Conservation (phyloP, 2,113 vertebrate genomes). For the Macrotus californicus region DNA sequence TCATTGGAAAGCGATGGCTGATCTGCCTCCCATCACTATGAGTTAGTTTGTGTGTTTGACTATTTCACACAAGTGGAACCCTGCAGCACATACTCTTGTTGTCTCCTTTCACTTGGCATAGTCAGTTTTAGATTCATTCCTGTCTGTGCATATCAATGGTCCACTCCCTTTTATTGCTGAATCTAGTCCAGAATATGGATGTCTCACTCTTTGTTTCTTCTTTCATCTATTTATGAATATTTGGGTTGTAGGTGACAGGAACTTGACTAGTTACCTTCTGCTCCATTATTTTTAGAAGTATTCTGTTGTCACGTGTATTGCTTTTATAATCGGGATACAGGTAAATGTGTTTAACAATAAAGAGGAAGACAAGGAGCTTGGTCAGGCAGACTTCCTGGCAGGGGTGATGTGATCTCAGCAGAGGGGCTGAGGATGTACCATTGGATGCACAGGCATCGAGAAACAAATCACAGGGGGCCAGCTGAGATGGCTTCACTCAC, state of each 20-base stretch:
- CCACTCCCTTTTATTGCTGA: neutral
- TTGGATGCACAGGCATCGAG: fast-evolving
- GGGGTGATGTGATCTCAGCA: neutral
- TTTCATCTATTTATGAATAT: neutral
- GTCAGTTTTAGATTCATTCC: neutral
- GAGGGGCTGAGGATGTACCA: neutral
- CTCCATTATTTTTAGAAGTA: neutral
- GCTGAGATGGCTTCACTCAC: neutral
- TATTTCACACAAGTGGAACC: neutral
- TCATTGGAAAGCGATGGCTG: neutral
- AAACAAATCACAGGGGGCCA: neutral
- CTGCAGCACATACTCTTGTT: fast-evolving
- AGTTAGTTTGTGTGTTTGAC: neutral
- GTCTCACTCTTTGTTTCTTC: neutral
- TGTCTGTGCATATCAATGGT: fast-evolving
- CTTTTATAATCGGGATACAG: neutral
- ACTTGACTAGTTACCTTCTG: neutral
- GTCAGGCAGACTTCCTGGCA: too few species aligned
- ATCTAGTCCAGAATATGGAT: neutral
- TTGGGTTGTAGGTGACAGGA: neutral
- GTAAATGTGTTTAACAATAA: neutral
- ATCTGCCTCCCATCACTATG: neutral
- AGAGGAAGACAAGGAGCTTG: neutral
- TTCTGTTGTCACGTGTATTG: neutral
- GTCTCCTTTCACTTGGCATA: neutral